These are phyloP conservation scores for Pseudopleuronectes americanus DNA, from an alignment of 2,797 vertebrate genomes.

Conservation along the genomic window DNA sequence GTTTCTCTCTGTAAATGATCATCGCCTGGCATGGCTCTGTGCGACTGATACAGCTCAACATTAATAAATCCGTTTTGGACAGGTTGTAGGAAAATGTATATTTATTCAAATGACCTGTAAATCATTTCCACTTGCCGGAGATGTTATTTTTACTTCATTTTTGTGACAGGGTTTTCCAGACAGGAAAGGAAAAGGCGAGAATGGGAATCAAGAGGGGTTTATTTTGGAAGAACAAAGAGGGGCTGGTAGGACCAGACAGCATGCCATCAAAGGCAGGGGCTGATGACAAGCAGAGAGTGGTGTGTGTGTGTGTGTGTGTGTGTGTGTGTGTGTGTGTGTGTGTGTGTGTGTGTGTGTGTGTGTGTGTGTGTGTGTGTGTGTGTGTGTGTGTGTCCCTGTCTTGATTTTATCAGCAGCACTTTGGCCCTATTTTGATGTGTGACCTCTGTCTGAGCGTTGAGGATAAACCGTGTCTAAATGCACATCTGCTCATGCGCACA, in stretches of 20 bases:
- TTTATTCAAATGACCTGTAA: not conserved
- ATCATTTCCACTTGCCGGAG: not conserved
- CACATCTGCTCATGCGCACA: not conserved
- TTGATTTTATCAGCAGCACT: constrained; percentile 35
- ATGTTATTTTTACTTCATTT: not conserved
- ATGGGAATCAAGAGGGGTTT: constrained; percentile 33
- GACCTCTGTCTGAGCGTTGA: constrained; percentile 20
- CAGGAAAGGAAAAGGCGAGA: constrained; percentile 11
- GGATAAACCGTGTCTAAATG: constrained; percentile 15
- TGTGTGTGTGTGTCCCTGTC: constrained; percentile 15
- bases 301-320: constrained; percentile 11
- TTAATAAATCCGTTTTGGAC: not conserved
- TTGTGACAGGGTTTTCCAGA: constrained; percentile 13
- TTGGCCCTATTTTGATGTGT: constrained; percentile 16
- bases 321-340: constrained; percentile 17
- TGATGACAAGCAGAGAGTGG: constrained; percentile 42
- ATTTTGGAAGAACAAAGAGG: constrained; percentile 59
- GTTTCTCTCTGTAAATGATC: not conserved
- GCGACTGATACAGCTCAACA: not conserved
- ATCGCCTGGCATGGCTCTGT: not conserved
- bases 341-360: constrained; percentile 15
- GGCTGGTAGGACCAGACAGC: constrained; percentile 45
- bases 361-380: not conserved
- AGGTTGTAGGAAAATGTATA: not conserved
- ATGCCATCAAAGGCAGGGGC: constrained; percentile 53